phyloP scores from a whole-genome alignment of 2,888 invertebrate species.

The Ptychoptera albimana region DNA sequence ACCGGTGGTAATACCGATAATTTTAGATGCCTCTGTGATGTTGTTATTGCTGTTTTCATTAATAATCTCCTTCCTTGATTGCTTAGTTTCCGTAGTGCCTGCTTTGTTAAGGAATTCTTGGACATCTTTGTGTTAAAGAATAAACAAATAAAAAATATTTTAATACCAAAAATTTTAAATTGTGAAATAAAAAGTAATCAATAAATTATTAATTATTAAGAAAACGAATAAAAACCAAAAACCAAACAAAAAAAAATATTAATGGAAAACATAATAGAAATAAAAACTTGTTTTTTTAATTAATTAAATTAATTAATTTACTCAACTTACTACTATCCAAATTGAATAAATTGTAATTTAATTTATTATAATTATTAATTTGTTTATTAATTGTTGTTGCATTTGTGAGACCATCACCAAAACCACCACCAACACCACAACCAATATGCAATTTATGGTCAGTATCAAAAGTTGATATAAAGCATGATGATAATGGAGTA shows the following conservation, averaged over 20 bases:
- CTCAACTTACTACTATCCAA: too few relatives aligned
- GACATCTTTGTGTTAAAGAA: conserved; percentile 13
- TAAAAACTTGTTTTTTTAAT: too few relatives aligned
- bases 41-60: background rate
- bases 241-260: background rate
- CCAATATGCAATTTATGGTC: background rate
- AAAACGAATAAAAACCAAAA: background rate
- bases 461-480: too few relatives aligned
- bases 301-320: too few relatives aligned
- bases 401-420: background rate
- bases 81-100: too few relatives aligned
- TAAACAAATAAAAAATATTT: background rate
- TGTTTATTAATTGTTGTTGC: too few relatives aligned
- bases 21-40: background rate
- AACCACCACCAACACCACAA: background rate
- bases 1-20: background rate
- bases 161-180: background rate
- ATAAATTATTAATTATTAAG: background rate
- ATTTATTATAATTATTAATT: too few relatives aligned
- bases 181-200: too few relatives aligned
- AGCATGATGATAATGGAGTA: too few relatives aligned
- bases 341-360: too few relatives aligned
- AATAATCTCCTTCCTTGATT: background rate
- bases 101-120: conserved; percentile 16
- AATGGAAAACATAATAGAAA: too few relatives aligned